phyloP scores from a whole-genome alignment of 2,888 invertebrate species.

The Thymelicus sylvestris region DNA sequence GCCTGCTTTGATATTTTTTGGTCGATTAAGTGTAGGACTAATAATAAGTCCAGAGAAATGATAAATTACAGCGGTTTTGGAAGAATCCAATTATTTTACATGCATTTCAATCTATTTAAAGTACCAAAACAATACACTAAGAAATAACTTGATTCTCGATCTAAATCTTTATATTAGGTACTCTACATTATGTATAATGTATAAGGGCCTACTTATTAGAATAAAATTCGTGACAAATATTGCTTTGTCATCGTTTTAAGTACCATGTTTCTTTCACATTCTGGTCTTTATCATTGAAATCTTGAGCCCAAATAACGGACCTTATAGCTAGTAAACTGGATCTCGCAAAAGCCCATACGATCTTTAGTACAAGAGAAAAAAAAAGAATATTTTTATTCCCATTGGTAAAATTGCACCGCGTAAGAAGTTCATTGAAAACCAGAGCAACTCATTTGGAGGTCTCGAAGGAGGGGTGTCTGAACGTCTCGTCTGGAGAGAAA shows the following conservation, averaged over 20 bases:
- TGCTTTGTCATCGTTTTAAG: too few relatives aligned
- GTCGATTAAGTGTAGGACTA: conserved; percentile 59
- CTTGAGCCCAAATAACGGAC: conserved; percentile 9
- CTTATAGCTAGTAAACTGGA: conserved; percentile 18
- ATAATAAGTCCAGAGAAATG: conserved; percentile 53
- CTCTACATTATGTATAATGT: too few relatives aligned
- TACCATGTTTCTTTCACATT: not conserved
- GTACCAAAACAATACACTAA: not conserved
- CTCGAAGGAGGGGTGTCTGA: conserved; percentile 66
- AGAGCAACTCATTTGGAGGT: conserved; percentile 65
- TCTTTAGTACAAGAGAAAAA: conserved; percentile 31
- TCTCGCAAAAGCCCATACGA: conserved; percentile 10
- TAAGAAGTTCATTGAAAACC: conserved; percentile 77
- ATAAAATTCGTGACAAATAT: too few relatives aligned
- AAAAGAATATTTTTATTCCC: conserved; percentile 14
- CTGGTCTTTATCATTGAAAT: not conserved
- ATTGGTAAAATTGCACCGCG: conserved; percentile 38
- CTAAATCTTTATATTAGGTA: not conserved
- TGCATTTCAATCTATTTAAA: not conserved
- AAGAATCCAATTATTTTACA: conserved; percentile 23
- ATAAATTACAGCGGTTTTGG: conserved; percentile 24
- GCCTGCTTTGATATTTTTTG: conserved; percentile 74
- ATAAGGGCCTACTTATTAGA: too few relatives aligned
- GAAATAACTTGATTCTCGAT: not conserved
- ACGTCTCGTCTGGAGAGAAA: conserved; percentile 66